Conservation (phyloP, 2,888 invertebrate species). For the Blera fallax region DNA sequence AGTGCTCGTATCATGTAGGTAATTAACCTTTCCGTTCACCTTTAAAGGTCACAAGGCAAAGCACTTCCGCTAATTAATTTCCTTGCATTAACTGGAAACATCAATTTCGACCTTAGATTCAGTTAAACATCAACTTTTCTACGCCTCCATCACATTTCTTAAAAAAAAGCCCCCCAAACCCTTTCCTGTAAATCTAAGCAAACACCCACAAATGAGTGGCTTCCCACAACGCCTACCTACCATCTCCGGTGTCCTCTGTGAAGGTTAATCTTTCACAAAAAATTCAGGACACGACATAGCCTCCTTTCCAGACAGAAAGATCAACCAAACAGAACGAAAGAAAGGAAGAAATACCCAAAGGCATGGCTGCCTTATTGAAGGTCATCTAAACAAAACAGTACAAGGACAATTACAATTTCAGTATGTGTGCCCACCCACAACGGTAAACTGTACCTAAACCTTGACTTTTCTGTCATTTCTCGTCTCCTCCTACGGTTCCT, state of each 20-base stretch:
- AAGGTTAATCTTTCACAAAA: constrained; percentile 17
- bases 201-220: not conserved
- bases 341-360: not conserved
- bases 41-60: not conserved
- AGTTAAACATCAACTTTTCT: not conserved
- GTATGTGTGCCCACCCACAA: not conserved
- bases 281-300: not conserved
- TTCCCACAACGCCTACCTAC: too few species aligned
- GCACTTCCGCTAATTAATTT: not conserved
- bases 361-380: constrained; percentile 9
- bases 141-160: not conserved
- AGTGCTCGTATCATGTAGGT: too few species aligned
- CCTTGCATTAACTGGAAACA: too few species aligned
- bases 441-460: not conserved
- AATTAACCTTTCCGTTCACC: too few species aligned
- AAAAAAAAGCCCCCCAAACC: not conserved
- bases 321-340: not conserved
- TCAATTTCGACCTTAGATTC: not conserved
- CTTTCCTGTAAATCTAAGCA: not conserved
- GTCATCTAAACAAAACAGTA: constrained; percentile 5
- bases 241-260: constrained; percentile 17
- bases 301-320: not conserved
- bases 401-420: constrained; percentile 22
- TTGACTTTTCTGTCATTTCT: not conserved
- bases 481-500: not conserved